Evolutionary conservation across 64 coral and sea anemone species (phyloP), one percentile per base, ranked within the genome.

Genomic region (Porites australiensis): DNA sequence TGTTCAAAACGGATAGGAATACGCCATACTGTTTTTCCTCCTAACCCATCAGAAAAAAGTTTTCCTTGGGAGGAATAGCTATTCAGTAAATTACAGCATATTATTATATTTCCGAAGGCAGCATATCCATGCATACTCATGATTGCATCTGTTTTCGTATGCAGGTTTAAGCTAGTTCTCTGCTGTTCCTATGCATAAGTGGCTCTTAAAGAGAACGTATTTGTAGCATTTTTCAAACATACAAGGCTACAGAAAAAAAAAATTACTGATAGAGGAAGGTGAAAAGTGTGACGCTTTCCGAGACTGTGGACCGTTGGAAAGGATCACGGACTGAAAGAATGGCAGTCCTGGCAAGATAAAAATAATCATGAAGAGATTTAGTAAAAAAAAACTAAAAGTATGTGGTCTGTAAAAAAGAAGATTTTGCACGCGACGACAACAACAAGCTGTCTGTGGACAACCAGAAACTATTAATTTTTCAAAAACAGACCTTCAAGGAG

Each of bases 41-140:
- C 60, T 63, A 63, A 63, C 60, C 60, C 60, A 63, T 63, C 60
- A 63, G 60, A 63, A 63, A 63, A 63, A 63, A 63, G 60, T 63
- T 63, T 63, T 63, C 60, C 60, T 2, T 63, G 60, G 60, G 60
- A 63, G 60, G 60, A 63, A 63, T 63, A 63, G 60, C 2, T 63
- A 63, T 63, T 62, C 59, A 63, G 60, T 63, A 1, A 63, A 63
- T 63, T 63, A 63, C 60, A 63, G 60, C 60, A 63, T 63, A 63
- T 63, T 63, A 63, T 63, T 16, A 63, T 63, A 63, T 63, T 63
- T 63, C 60, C 60, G 60, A 63, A 63, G 60, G 60, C 2, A 63
- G 60, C 60, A 63, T 63, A 63, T 63, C 60, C 60, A 63, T 62
- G 59, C 59, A 62, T 63, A 63, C 60, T 63, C 27, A 37, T 37